Conservation (phyloP, 2,113 vertebrate genomes). For the Oceanodroma tethys region DNA sequence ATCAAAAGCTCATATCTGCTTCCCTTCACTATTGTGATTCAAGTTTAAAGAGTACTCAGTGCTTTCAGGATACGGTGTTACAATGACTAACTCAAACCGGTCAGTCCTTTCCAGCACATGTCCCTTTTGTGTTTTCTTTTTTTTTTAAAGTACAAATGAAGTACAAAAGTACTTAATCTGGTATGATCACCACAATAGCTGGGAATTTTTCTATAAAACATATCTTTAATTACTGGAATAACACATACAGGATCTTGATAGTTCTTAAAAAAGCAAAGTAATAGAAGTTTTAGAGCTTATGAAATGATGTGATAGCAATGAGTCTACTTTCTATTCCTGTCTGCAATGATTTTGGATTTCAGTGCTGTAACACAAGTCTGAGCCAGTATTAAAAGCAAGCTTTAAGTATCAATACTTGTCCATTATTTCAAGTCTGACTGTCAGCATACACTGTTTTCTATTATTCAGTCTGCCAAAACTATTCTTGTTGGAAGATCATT, state of each 20-base stretch:
- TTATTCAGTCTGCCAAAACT: background rate
- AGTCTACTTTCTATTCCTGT: background rate
- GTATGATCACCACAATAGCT: background rate
- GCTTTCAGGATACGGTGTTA: background rate
- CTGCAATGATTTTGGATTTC: background rate
- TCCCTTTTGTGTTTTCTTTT: background rate
- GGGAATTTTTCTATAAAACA: background rate
- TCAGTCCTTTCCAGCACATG: background rate
- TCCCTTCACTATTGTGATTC: background rate
- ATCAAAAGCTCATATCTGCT: background rate
- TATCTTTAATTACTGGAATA: background rate
- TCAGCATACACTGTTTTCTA: background rate
- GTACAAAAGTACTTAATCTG: background rate
- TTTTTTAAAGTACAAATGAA: background rate
- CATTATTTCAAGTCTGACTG: background rate
- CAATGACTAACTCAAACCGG: background rate
- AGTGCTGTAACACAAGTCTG: background rate
- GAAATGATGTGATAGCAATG: background rate
- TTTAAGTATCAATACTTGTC: background rate
- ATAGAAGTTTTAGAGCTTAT: background rate
- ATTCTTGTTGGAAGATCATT: background rate
- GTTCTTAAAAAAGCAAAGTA: background rate
- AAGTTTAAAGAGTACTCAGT: background rate
- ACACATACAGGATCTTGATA: background rate
- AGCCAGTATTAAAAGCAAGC: background rate